These are phyloP conservation scores for Pocillopora grandis DNA, from an alignment of 92 coral and sea anemone species.

Conservation along the genomic window DNA sequence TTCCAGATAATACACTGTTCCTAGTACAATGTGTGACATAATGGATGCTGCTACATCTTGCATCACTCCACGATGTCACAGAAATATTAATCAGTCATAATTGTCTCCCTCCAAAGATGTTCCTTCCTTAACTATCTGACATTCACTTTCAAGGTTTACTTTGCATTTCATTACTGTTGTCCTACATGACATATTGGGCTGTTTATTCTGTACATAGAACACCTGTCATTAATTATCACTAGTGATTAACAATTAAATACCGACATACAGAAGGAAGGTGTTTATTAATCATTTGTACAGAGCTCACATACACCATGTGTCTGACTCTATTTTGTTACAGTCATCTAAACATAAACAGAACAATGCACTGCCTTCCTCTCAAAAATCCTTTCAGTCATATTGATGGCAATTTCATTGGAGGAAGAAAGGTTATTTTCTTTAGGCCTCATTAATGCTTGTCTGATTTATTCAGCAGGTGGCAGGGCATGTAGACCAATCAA, in stretches of 20 bases:
- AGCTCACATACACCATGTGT: background rate
- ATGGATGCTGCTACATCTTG: constrained; percentile 1
- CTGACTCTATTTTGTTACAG: background rate
- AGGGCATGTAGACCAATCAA: constrained; percentile 2
- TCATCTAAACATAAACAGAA: background rate
- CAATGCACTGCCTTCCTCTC: background rate
- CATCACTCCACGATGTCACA: background rate
- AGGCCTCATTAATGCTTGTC: too few relatives aligned
- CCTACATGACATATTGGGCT: background rate
- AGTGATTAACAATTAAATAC: background rate
- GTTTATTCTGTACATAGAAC: background rate
- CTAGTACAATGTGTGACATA: constrained; percentile 71
- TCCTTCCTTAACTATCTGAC: background rate
- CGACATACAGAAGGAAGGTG: background rate
- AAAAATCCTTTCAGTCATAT: background rate
- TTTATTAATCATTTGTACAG: background rate
- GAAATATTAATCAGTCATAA: background rate
- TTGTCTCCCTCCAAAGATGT: background rate
- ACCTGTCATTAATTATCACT: constrained; percentile 9
- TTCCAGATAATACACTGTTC: constrained; percentile 72
- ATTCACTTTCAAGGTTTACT: background rate
- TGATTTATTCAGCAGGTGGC: constrained; percentile 21
- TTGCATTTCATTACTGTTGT: background rate
- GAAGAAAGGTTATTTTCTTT: background rate
- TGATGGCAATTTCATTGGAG: background rate